A percentile compares a stretch with the other conserved stretches of the same genome.
Conservation (phyloP, 2,113 vertebrate genomes). For the Callaeas wilsoni region DNA sequence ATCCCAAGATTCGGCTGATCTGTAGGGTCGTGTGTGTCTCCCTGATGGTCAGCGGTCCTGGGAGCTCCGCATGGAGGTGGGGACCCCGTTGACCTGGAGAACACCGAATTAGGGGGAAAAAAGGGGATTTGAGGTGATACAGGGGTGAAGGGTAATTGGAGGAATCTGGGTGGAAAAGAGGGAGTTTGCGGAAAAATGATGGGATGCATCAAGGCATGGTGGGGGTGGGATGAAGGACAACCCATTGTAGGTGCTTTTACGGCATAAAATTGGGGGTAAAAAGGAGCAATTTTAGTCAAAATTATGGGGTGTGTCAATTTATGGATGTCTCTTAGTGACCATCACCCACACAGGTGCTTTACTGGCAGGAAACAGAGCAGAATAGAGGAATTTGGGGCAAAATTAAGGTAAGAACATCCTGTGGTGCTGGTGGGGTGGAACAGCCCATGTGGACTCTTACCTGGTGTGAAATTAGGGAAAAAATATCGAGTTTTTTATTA, state of each 20-base stretch:
- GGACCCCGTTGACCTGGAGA: background rate
- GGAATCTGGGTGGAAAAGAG: background rate
- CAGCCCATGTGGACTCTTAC: background rate
- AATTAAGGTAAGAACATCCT: background rate
- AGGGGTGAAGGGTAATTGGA: background rate
- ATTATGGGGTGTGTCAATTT: background rate
- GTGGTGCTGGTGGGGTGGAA: background rate
- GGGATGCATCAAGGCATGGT: too few relatives aligned
- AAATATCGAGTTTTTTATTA: rapidly evolving
- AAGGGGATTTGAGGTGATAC: rapidly evolving
- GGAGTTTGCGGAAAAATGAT: background rate
- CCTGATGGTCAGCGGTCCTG: rapidly evolving
- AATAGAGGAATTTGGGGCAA: background rate
- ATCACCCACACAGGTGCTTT: background rate
- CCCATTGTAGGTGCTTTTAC: background rate
- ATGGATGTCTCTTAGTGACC: background rate
- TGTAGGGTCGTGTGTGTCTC: rapidly evolving
- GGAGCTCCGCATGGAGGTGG: background rate
- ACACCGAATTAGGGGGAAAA: rapidly evolving
- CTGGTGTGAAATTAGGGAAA: background rate
- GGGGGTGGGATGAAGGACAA: background rate
- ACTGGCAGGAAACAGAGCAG: background rate
- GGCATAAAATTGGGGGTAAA: background rate
- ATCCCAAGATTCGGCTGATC: background rate
- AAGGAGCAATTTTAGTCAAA: background rate